Base-by-base conservation (phyloP, 2,113 vertebrate genomes). In the Micronycteris hirsuta region DNA sequence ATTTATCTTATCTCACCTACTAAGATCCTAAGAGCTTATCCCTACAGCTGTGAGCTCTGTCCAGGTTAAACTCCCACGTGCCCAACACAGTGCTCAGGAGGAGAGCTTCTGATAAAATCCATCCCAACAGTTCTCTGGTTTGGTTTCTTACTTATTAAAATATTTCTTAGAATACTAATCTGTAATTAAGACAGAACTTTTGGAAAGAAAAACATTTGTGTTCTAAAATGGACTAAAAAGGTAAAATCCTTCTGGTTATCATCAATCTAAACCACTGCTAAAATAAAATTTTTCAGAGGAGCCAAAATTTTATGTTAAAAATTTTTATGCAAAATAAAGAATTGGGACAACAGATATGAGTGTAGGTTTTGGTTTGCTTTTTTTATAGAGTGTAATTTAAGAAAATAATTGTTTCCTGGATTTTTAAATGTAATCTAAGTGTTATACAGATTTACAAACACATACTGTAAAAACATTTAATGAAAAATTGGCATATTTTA, bases 81-180 rank as follows among this genome's bases (percentile, higher is more conserved):
- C 15, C 54, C 71, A 47, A 65, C 38, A 54, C 0, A 84, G 7
- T n/a, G n/a, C 16, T 86, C 20, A 43, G n/a, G 4, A 91, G 43
- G 33, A 92, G 80, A 73, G 22, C 28, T 65, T 47, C 85, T 43
- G 33, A 70, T 65, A 70, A 73, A 54, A 94, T 49, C 14, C 15
- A 86, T 54, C 58, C 81, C 81, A 43, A 77, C 16, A n/a, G 17
- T 61, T 93, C 16, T 71, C 38, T 91, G 73, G 73, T 92, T 88
- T 80, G 56, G 65, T 83, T 76, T 80, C 0, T 47, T 11, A 58
- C 12, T 68, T 54, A 91, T 12, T 97, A 58, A 92, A 93, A 67
- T 83, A 81, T 41, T 89, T 70, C 22, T 96, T 81, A 95, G 86
- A 89, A 94, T 78, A 84, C 24, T 65, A 76, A 93, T 71, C 33